Evolutionary conservation across 1,140 invertebrate genomes (phyloP).

Genomic region (Pogonomyrmex californicus): DNA sequence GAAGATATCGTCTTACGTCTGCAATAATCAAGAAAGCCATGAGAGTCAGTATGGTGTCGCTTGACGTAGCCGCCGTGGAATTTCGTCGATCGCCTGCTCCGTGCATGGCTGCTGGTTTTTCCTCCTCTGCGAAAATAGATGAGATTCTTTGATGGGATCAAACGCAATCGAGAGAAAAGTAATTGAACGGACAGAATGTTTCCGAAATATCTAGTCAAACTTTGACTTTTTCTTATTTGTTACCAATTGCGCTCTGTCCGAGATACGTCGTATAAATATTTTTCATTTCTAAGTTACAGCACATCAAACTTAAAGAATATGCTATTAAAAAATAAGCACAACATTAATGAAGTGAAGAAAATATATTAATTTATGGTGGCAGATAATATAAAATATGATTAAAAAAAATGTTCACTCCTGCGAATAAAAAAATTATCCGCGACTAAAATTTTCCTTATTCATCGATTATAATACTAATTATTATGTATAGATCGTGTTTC

Average conservation of each 20-base stretch:
- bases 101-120: constrained; percentile 79
- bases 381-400: not conserved
- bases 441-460: not conserved
- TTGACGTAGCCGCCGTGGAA: constrained; percentile 53
- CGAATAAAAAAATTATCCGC: not conserved
- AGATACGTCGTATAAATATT: not conserved
- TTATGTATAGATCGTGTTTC: not conserved
- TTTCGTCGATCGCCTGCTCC: constrained; percentile 72
- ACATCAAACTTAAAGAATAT: not conserved
- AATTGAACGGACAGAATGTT: not conserved
- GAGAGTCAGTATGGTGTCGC: constrained; percentile 64
- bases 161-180: not conserved
- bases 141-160: constrained; percentile 12
- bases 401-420: not conserved
- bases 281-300: not conserved
- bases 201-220: not conserved
- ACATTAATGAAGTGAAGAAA: not conserved
- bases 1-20: constrained; percentile 31
- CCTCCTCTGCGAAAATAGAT: constrained; percentile 74
- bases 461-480: not conserved
- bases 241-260: not conserved
- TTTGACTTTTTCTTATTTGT: not conserved
- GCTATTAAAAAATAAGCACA: not conserved
- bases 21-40: constrained; percentile 57
- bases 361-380: not conserved